Base-by-base conservation (phyloP, 2,113 vertebrate species). In the Cyphomyrus discorhynchus region DNA sequence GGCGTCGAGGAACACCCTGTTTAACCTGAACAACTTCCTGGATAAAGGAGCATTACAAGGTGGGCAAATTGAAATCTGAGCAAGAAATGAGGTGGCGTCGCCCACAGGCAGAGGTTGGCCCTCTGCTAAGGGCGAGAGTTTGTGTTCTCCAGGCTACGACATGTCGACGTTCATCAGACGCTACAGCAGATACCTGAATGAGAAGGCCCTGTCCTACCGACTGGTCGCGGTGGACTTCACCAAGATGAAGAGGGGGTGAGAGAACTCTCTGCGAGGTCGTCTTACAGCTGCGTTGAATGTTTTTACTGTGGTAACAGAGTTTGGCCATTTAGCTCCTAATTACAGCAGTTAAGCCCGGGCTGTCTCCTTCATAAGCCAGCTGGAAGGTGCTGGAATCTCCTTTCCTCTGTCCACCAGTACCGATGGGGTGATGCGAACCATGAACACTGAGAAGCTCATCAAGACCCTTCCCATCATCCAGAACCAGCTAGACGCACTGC, bases 201-300 rank as follows among this genome's bases (percentile, higher is more conserved):
- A 99, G 95, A 99, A 99, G 95, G 98, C 98, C 5, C 97, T 98
- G 95, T 98, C 98, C 77, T 99, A 98, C 94, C 96, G 98, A 92
- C 96, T 98, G 95, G 98, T 98, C 96, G 98, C 97, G 35, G 98
- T 99, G 95, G 98, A 99, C 94, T 98, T 99, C 93, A 98, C 97
- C 94, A 98, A 98, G 95, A 98, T 99, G 95, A 99, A 99, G 93
- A 97, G 98, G 94, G 98, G 98, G 98, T 99, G 97, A 96, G 95
- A 7, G 87, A 19, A 17, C 31, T 77, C 74, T 42, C 17, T 11
- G n/a, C 10, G 3, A 31, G 62, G n/a, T 70, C 62, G n/a, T 70
- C 15, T 15, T 6, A 17, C 13, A 17, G 82, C 24, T 47, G 19
- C 8, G 3, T 85, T 21, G 9, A 47, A 21, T 85, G 42, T n/a